Conservation (phyloP, 2,113 vertebrate species). For the Hemiprocne comata region DNA sequence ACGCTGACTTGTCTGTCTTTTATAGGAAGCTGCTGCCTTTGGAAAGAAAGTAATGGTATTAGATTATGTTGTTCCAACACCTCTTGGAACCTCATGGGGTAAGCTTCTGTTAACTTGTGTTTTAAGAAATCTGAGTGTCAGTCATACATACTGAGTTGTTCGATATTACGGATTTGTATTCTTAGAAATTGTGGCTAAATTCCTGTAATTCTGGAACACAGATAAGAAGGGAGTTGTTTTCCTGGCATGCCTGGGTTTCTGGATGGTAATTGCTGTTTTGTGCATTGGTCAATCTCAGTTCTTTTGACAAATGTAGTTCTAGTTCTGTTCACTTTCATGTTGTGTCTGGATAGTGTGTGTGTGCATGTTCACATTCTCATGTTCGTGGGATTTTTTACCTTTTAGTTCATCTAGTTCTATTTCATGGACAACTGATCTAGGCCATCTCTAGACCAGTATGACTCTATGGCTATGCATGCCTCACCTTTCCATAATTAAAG, state of each 20-base stretch:
- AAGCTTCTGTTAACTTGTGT: conserved; percentile 8
- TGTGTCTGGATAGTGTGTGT: accelerated
- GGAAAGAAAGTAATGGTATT: conserved; percentile 95
- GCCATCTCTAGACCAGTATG: background rate
- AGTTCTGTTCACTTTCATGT: background rate
- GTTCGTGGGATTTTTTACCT: background rate
- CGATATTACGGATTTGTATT: background rate
- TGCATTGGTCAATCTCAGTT: background rate
- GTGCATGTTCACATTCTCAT: background rate
- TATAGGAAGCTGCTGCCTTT: conserved; percentile 88
- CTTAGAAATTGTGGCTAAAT: background rate
- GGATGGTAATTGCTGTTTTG: background rate
- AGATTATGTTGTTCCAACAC: conserved; percentile 92
- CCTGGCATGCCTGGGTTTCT: background rate
- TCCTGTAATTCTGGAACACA: background rate
- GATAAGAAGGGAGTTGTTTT: background rate
- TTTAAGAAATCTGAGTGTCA: background rate
- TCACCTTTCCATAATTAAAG: background rate
- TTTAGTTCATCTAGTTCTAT: background rate
- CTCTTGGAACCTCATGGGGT: conserved; percentile 94
- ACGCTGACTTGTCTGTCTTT: background rate
- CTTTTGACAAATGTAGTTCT: background rate
- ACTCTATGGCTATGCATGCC: background rate
- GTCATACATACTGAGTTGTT: background rate
- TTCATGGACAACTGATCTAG: background rate